A percentile compares a stretch with the other conserved stretches of the same genome.
Conservation (phyloP, 1,140 invertebrate species). For the Cotesia typhae region DNA sequence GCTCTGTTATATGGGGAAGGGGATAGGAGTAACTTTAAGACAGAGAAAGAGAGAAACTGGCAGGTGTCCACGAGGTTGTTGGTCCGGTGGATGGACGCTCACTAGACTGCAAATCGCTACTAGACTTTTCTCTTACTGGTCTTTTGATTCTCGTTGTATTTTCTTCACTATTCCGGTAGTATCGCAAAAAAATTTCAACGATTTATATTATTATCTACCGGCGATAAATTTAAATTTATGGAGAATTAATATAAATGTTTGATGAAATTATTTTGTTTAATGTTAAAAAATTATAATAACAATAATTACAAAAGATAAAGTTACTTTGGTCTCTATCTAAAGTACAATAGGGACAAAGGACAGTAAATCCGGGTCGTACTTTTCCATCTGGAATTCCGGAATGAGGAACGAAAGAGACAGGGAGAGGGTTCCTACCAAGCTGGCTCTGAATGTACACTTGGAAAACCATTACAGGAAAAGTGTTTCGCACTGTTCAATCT, state of each 20-base stretch:
- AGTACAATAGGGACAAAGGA: slow-evolving; percentile 5
- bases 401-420: background rate
- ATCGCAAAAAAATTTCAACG: too few species aligned
- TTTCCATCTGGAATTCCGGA: slow-evolving; percentile 20
- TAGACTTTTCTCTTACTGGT: background rate
- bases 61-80: slow-evolving; percentile 22
- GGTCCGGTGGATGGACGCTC: slow-evolving; percentile 4
- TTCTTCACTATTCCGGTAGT: too few species aligned
- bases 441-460: slow-evolving; percentile 11
- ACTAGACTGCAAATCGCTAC: slow-evolving; percentile 8
- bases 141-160: background rate
- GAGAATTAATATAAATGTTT: too few species aligned
- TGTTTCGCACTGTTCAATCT: slow-evolving; percentile 16
- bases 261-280: too few species aligned
- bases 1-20: too few species aligned
- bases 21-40: background rate
- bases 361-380: slow-evolving; percentile 19
- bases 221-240: too few species aligned
- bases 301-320: background rate
- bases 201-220: too few species aligned
- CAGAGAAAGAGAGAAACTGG: slow-evolving; percentile 1
- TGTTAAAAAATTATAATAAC: background rate
- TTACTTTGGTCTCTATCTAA: slow-evolving; percentile 1
- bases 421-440: background rate
- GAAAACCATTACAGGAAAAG: slow-evolving; percentile 21